These are phyloP conservation scores for Melanotus villosus DNA, from an alignment of 2,888 invertebrate genomes.

Conservation along the genomic window DNA sequence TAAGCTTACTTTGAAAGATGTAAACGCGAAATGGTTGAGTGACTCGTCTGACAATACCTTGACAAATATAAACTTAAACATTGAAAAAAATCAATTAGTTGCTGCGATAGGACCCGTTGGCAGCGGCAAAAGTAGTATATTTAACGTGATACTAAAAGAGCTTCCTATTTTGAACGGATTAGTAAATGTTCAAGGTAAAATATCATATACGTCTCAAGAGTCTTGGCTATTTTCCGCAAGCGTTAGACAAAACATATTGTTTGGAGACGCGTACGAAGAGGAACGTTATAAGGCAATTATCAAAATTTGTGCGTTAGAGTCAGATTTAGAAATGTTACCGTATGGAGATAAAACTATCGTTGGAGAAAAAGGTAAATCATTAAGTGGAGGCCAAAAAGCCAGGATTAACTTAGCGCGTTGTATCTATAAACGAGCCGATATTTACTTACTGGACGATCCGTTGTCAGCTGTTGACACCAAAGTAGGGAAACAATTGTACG, in stretches of 20 bases:
- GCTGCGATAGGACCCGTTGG: conserved; percentile 82
- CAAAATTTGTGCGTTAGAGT: conserved; percentile 75
- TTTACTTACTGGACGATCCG: conserved; percentile 87
- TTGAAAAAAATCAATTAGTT: conserved; percentile 64
- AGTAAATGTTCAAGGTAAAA: conserved; percentile 68
- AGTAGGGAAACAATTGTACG: conserved; percentile 82
- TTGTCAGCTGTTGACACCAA: conserved; percentile 86
- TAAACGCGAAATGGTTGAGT: conserved; percentile 79
- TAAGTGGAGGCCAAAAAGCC: conserved; percentile 90
- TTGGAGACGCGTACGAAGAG: conserved; percentile 76
- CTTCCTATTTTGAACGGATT: conserved; percentile 67
- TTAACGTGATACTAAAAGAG: conserved; percentile 69
- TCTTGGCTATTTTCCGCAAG: conserved; percentile 75
- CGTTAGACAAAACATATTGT: conserved; percentile 84
- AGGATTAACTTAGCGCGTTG: conserved; percentile 85
- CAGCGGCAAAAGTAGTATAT: conserved; percentile 74
- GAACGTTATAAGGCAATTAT: conserved; percentile 75
- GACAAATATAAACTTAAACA: conserved; percentile 64
- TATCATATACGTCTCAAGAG: conserved; percentile 75
- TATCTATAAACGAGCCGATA: conserved; percentile 82
- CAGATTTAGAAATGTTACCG: conserved; percentile 82
- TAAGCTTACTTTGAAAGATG: conserved; percentile 75
- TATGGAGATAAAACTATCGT: conserved; percentile 84
- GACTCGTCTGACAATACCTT: conserved; percentile 49
- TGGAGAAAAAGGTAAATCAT: conserved; percentile 84